A percentile compares a stretch with the other conserved stretches of the same genome.
Conservation (phyloP, 2,113 vertebrate species). For the Dasyurus viverrinus region DNA sequence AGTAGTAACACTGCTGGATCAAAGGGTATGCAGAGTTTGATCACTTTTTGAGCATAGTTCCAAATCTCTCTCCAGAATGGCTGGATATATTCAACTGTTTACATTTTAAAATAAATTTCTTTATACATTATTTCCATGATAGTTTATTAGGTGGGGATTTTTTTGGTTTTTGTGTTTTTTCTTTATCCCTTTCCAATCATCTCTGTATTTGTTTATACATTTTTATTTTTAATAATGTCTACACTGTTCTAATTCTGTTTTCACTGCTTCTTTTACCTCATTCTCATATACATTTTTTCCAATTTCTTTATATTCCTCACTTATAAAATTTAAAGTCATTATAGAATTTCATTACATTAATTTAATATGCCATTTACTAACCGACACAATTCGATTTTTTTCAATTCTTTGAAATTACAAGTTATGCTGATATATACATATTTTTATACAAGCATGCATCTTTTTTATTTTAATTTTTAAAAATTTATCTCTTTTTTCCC, state of each 20-base stretch:
- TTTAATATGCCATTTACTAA: not conserved
- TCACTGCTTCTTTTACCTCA: not conserved
- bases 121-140: not conserved
- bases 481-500: not conserved
- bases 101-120: not conserved
- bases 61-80: too few species aligned
- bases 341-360: not conserved
- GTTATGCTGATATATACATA: not conserved
- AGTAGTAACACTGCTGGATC: too few species aligned
- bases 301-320: not conserved
- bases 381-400: not conserved
- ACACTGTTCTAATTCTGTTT: not conserved
- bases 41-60: too few species aligned
- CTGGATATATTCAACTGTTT: not conserved
- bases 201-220: not conserved
- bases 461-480: not conserved
- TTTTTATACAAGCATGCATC: not conserved
- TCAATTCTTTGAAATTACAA: not conserved
- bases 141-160: not conserved
- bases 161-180: not conserved
- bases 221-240: not conserved
- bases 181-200: not conserved
- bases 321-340: not conserved
- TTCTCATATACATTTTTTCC: not conserved
- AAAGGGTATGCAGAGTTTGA: too few species aligned